A percentile compares a stretch with the other conserved stretches of the same genome.
Evolutionary conservation across 2,888 invertebrate genomes (phyloP).

Genomic region (Cerceris ruficornis): DNA sequence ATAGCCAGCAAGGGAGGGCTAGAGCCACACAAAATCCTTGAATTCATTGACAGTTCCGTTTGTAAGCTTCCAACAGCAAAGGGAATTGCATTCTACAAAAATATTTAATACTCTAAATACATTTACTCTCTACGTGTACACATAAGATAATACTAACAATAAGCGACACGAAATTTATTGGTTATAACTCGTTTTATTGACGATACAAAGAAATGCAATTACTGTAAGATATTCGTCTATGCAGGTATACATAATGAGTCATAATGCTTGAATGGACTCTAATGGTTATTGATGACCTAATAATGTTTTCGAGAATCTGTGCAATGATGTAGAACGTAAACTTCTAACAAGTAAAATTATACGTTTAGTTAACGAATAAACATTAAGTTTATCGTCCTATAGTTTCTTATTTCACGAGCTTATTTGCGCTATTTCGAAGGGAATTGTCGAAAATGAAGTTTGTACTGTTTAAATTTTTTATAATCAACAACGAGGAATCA

Average conservation of each 20-base stretch:
- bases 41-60: constrained; percentile 37
- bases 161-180: neutral
- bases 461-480: neutral
- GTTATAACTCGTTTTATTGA: neutral
- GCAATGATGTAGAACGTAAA: no score
- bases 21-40: constrained; percentile 36
- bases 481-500: neutral
- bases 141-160: neutral
- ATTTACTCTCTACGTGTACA: neutral
- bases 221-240: neutral
- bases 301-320: no score
- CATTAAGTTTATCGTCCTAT: no score
- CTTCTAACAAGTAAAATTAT: no score
- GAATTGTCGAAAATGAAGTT: neutral
- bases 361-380: no score
- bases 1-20: constrained; percentile 11
- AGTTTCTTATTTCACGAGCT: no score
- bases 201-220: neutral
- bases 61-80: neutral
- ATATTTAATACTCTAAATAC: neutral
- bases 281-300: neutral
- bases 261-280: neutral
- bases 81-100: constrained; percentile 15
- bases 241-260: neutral
- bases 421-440: no score